Evolutionary conservation across 2,888 invertebrate genomes (phyloP), one percentile per base, ranked within the genome.

Genomic region (Ophion slaviceki): DNA sequence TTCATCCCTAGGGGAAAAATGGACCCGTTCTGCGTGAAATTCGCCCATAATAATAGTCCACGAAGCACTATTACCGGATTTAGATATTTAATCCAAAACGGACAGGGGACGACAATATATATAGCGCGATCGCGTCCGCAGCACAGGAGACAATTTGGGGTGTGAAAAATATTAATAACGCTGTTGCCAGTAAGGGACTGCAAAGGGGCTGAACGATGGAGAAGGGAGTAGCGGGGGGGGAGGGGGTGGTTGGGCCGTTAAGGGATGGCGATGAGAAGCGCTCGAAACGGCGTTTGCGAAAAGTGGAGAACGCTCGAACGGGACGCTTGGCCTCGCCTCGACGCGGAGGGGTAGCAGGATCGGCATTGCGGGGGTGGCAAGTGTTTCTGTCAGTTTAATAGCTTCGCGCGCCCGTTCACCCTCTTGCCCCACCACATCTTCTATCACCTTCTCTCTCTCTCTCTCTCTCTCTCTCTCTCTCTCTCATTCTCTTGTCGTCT

Each of bases 371-470:
- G 92, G 93, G 93, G 92, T 92, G 93, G 93, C 93, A 93, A 93
- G 93, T 93, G 93, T 94, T 93, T 94, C 94, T 94, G 94, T 94
- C 94, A 94, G 94, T 94, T 94, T 94, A 94, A 94, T 94, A 93
- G 94, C 93, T 93, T 93, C 92, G 7, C 6, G 92, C 92, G 91
- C 92, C 90, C 90, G 87, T 87, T 84, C 91, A 80, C 85, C 84
- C 83, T 85, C 85, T 86, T 80, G 80, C 78, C 70, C 71, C 79
- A 59, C 64, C 61, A 68, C 86, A 80, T 82, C 79, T 24, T 64
- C 40, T 64, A 80, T 53, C 82, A 85, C 85, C 84, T 79, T 81
- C 75, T 66, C 71, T 75, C 53, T 87, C 83, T 85, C 86, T 81
- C 82, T 77, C 28, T 61, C 40, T 64, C 82, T 47, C 82, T 86